Evolutionary conservation across 1,140 invertebrate genomes (phyloP), one percentile per base, ranked within the genome.

Genomic region (Rhizoglyphus robini): DNA sequence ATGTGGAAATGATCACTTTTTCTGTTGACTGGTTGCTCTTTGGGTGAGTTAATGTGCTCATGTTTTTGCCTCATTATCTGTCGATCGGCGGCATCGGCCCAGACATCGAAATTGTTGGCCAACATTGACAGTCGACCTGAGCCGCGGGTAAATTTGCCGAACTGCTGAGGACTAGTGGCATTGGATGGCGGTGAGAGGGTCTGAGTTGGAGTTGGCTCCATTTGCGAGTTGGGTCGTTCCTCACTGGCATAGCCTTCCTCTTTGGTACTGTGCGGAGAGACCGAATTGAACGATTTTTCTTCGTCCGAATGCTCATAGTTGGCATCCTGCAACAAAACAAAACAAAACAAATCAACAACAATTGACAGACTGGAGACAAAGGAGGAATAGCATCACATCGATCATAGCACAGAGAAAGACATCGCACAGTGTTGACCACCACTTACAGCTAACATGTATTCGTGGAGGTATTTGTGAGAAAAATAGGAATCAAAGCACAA

Each of bases 71-170:
- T 66, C n/a, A 67, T 66, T 29, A 72, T 41, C 31, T 79, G 79
- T 68, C 83, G 79, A 70, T 90, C 88, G 27, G 88, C 88, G 3
- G 88, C 88, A 74, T 90, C 88, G 61, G 85, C 80, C 88, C 88
- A 92, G 67, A 81, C 81, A 57, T 75, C 74, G 1, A 73, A 71
- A 76, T 81, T 81, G 65, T 84, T 84, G 25, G 83, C 83, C 25
- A 87, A 79, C 84, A 93, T 91, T 0, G 91, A 96, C n/a, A 94
- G 79, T 31, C 92, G 78, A 73, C 88, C 88, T 66, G 80, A 84
- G 71, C 80, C 77, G 59, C 80, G 70, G 31, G 74, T 74, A 68
- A 81, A 80, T 61, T 76, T 70, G 11, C 69, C 72, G 13, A 20
- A 23, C 29, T 46, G 41, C 41, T 46, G 41, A 18, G 58, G 58